phyloP scores from a whole-genome alignment of 2,888 invertebrate genomes.

The Entomobrya multifasciata region DNA sequence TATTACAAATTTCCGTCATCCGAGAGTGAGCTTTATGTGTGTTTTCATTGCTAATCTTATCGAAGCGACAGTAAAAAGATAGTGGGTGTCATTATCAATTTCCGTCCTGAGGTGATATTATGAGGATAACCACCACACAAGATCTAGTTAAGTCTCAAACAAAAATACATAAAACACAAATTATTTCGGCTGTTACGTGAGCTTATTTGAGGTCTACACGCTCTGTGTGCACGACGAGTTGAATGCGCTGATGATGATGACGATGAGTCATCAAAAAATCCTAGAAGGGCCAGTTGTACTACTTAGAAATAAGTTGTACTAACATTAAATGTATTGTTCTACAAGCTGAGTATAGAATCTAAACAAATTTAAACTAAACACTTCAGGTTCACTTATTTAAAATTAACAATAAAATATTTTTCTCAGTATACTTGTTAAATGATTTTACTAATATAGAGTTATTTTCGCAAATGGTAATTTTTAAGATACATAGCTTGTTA shows the following conservation, averaged over 20 bases:
- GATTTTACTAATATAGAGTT: not conserved
- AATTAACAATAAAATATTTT: too few species aligned
- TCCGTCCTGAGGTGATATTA: constrained; percentile 63
- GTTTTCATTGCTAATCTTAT: constrained; percentile 40
- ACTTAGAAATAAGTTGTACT: too few species aligned
- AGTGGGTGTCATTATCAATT: constrained; percentile 55
- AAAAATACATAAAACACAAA: too few species aligned
- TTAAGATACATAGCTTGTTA: not conserved
- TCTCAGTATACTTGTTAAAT: too few species aligned
- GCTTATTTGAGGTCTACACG: too few species aligned
- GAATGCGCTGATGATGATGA: constrained; percentile 23
- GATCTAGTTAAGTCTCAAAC: constrained; percentile 35
- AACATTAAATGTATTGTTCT: too few species aligned
- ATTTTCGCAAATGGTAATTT: not conserved
- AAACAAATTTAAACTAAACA: too few species aligned
- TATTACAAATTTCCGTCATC: constrained; percentile 39
- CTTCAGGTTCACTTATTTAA: too few species aligned
- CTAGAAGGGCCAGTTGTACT: too few species aligned
- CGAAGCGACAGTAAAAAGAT: constrained; percentile 34
- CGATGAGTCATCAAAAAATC: constrained; percentile 37
- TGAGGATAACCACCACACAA: constrained; percentile 31
- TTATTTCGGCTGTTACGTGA: too few species aligned
- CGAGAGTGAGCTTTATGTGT: constrained; percentile 43
- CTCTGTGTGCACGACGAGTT: too few species aligned
- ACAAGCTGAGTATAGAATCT: too few species aligned